A percentile compares a stretch with the other conserved stretches of the same genome.
Evolutionary conservation across 2,888 invertebrate genomes (phyloP).

Genomic region (Onthophagus sagittarius): DNA sequence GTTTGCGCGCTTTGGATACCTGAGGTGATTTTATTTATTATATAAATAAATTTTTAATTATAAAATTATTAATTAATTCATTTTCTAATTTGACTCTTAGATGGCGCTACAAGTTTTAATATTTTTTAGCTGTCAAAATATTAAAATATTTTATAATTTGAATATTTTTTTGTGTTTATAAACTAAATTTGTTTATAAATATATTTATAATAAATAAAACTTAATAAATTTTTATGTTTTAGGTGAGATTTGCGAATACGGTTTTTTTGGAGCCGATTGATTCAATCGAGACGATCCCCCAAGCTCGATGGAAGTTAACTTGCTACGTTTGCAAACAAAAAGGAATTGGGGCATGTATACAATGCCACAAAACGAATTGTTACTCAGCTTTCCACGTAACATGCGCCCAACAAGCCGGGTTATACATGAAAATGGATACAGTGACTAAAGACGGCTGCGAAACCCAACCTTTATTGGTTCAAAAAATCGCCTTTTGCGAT

Average conservation of each 20-base stretch:
- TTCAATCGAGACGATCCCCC: conserved; percentile 93
- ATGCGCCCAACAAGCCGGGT: conserved; percentile 92
- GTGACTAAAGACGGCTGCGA: conserved; percentile 60
- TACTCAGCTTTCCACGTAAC: conserved; percentile 99
- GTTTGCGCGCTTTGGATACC: conserved; percentile 99
- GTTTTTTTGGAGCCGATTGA: conserved; percentile 95
- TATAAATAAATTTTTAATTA: no score
- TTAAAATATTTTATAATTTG: no score
- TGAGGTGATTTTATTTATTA: no score
- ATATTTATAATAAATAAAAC: no score
- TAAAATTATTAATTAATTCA: no score
- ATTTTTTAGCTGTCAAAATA: no score
- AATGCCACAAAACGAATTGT: conserved; percentile 93
- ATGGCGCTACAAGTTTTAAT: no score
- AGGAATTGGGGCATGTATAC: conserved; percentile 93
- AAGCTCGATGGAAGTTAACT: conserved; percentile 92
- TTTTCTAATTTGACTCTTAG: no score
- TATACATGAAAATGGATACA: conserved; percentile 97
- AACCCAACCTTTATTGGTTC: conserved; percentile 73
- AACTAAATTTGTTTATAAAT: no score
- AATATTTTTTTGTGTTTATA: no score
- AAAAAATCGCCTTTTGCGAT: conserved; percentile 95
- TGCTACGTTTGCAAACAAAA: conserved; percentile 96
- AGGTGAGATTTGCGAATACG: conserved; percentile 94
- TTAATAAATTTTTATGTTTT: no score